phyloP scores from a whole-genome alignment of 2,888 invertebrate genomes.

The Agrochola macilenta region DNA sequence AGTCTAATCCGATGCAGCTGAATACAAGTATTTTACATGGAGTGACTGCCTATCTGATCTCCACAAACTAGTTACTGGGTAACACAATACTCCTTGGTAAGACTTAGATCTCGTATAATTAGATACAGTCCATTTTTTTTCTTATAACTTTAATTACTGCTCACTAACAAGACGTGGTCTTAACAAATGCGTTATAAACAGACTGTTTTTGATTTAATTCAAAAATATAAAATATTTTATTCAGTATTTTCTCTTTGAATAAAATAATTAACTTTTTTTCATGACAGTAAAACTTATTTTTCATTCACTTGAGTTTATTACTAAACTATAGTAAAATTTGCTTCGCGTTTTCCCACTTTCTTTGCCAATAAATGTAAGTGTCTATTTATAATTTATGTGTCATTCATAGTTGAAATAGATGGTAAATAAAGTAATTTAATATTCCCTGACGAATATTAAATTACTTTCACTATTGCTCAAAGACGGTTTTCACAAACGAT shows the following conservation, averaged over 20 bases:
- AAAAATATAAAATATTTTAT: too few relatives aligned
- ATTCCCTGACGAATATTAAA: too few relatives aligned
- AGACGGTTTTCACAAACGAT: neutral
- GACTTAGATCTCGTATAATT: neutral
- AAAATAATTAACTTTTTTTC: neutral
- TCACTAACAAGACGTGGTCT: neutral
- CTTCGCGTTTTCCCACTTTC: constrained; percentile 20
- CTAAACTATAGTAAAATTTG: constrained; percentile 10
- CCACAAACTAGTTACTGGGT: too few relatives aligned
- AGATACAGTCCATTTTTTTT: too few relatives aligned
- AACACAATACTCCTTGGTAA: neutral
- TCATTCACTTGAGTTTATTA: neutral
- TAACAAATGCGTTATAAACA: too few relatives aligned
- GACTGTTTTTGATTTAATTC: too few relatives aligned
- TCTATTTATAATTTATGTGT: neutral
- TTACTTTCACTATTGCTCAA: neutral
- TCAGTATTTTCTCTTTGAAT: neutral
- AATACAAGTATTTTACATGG: too few relatives aligned
- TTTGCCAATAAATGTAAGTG: neutral
- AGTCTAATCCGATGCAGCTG: neutral
- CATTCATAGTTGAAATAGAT: neutral
- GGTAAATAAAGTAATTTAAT: too few relatives aligned
- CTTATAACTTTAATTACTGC: neutral
- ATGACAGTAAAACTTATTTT: neutral
- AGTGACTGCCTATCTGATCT: neutral